These are phyloP conservation scores for Hippoglossus hippoglossus DNA, from an alignment of 2,797 vertebrate species.

Conservation along the genomic window DNA sequence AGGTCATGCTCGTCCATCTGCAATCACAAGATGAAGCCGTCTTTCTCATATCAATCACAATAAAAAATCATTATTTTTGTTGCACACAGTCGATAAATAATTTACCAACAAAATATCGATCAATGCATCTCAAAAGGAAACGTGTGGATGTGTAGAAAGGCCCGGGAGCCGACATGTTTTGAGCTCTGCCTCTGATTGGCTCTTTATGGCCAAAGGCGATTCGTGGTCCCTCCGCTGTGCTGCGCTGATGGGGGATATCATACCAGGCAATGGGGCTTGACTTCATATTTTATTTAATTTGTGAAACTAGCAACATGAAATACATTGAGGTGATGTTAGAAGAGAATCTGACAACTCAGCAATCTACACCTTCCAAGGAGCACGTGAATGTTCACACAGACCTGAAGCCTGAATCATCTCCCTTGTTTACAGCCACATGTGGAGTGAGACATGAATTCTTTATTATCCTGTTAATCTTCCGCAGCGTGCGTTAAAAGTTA, in stretches of 20 bases:
- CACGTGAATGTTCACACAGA: not conserved
- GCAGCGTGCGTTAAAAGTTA: slow-evolving; percentile 9
- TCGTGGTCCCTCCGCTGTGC: slow-evolving; percentile 17
- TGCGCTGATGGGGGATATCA: slow-evolving; percentile 32
- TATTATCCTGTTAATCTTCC: slow-evolving; percentile 3
- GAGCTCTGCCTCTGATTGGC: slow-evolving; percentile 56
- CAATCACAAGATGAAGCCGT: not conserved
- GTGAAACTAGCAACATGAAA: not conserved
- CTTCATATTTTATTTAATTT: slow-evolving; percentile 40
- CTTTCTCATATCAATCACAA: not conserved
- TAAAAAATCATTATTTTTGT: slow-evolving; percentile 5
- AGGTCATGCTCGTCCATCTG: not conserved
- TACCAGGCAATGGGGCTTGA: slow-evolving; percentile 29
- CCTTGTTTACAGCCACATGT: slow-evolving; percentile 35
- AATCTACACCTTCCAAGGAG: no score
- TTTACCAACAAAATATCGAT: slow-evolving; percentile 70
- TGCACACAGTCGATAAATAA: slow-evolving; percentile 69
- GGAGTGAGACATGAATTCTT: slow-evolving; percentile 1
- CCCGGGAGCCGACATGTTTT: slow-evolving; percentile 47
- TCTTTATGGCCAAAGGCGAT: slow-evolving; percentile 55
- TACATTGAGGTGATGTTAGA: not conserved
- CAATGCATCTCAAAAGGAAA: slow-evolving; percentile 62
- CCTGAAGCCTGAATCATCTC: slow-evolving; percentile 13
- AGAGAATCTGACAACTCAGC: no score
- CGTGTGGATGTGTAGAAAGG: slow-evolving; percentile 17